A percentile compares a stretch with the other conserved stretches of the same genome.
phyloP scores from a whole-genome alignment of 1,140 invertebrate species.

The Danaus melanippus region DNA sequence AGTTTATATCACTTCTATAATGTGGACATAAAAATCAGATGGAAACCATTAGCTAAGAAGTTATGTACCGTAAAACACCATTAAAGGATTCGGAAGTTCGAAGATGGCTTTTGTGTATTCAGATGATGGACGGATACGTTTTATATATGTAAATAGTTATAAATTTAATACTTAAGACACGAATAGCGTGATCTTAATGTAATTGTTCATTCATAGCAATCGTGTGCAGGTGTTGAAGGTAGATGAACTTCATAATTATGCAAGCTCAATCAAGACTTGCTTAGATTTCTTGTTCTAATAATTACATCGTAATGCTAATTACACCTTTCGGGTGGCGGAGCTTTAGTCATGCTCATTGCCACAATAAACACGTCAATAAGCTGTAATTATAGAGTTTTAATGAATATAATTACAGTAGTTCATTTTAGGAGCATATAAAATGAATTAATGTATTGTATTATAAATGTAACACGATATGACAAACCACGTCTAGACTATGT shows the following conservation, averaged over 20 bases:
- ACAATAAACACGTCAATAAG: no score
- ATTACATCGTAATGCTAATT: constrained; percentile 1
- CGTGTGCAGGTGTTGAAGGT: background rate
- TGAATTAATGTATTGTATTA: no score
- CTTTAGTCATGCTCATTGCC: no score
- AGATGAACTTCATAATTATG: constrained; percentile 6
- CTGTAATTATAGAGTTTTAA: no score
- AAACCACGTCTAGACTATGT: no score
- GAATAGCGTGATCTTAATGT: constrained; percentile 11
- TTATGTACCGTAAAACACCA: constrained; percentile 28
- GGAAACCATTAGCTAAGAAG: constrained; percentile 27
- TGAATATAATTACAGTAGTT: no score
- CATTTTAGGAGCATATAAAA: no score
- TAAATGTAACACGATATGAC: no score
- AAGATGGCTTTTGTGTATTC: constrained; percentile 21
- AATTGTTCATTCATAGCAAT: constrained; percentile 3
- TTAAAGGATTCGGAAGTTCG: constrained; percentile 22
- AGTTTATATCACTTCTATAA: constrained; percentile 7
- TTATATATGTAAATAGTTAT: constrained; percentile 24
- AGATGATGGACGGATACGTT: constrained; percentile 23
- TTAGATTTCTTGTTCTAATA: constrained; percentile 5
- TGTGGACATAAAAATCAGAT: constrained; percentile 24
- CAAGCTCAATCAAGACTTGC: constrained; percentile 7
- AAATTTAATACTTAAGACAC: constrained; percentile 20
- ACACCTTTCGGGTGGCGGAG: no score